Evolutionary conservation across 2,113 vertebrate species (phyloP).

Genomic region (Notarius lentiginosus): DNA sequence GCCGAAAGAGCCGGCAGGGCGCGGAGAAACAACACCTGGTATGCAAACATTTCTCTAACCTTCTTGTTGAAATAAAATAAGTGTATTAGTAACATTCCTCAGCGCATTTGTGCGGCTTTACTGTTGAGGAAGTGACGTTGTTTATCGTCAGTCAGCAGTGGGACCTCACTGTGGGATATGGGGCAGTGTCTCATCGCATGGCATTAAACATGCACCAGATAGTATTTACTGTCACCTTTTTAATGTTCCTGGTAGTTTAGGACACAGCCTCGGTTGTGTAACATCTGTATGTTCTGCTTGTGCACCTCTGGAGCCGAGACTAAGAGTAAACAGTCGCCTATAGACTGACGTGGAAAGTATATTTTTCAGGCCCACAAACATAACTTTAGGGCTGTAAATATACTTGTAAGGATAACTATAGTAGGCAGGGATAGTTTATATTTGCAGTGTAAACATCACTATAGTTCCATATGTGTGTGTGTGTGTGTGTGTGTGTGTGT

Average conservation of each 20-base stretch:
- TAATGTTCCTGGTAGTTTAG: background rate
- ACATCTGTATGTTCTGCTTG: background rate
- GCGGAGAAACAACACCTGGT: slow-evolving; percentile 21
- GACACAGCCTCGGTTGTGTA: background rate
- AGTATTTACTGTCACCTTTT: background rate
- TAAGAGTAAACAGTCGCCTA: background rate
- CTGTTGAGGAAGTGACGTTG: slow-evolving; percentile 11
- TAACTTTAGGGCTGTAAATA: background rate
- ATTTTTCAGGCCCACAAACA: background rate
- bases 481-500: too few species aligned
- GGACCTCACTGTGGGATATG: background rate
- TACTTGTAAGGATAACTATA: background rate
- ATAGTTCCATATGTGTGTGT: background rate
- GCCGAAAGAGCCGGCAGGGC: background rate
- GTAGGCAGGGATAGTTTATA: too few species aligned
- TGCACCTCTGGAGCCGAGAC: background rate
- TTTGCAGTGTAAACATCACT: too few species aligned
- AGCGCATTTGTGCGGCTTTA: background rate
- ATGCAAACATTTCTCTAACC: background rate
- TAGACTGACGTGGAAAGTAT: background rate
- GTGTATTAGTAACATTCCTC: background rate
- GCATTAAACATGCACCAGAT: background rate
- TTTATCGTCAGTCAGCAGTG: background rate
- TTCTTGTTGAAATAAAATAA: too few species aligned
- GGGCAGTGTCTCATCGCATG: background rate